Evolutionary conservation across 1,140 invertebrate species (phyloP), one percentile per base, ranked within the genome.

Genomic region (Caenorhabditis brenneri): DNA sequence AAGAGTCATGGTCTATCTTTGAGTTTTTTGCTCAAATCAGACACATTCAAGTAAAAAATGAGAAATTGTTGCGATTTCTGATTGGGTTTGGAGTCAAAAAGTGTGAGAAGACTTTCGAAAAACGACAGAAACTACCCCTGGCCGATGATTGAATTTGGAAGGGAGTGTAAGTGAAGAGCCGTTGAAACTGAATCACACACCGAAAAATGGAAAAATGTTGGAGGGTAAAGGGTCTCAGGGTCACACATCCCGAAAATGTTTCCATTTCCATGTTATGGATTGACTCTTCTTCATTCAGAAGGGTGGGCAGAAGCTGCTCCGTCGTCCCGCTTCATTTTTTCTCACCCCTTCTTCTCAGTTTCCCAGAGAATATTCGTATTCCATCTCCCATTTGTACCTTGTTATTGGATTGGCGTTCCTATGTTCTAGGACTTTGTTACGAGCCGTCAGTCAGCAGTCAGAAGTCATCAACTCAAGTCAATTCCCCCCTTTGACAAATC

Each of bases 231-330:
- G 53, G 60, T n/a, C n/a, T n/a, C n/a, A 74, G 65, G 53, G 65
- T 74, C 65, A 74, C 65, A 74, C 33, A 74, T 74, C 65, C 65
- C 22, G 36, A 74, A 74, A 74, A 42, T 74, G 33, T 74, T 74
- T 81, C 49, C 55, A 81, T 46, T 46, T 65, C 48, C 80, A 81
- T 29, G 53, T 55, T 58, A 58, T 65, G 36, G 27, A 65, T 81
- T 58, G 33, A 46, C 80, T 46, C n/a, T 31, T 81, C 19, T 46
- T 58, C 36, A 42, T 27, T 42, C 74, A 7, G n/a, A n/a, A n/a
- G n/a, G n/a, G n/a, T n/a, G n/a, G n/a, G n/a, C n/a, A n/a, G n/a
- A n/a, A n/a, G n/a, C n/a, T n/a, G n/a, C n/a, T n/a, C 4, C 42
- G 16, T 31, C 27, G 4, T 22, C 24, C 78, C 33, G 15, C 10